phyloP scores from a whole-genome alignment of 1,140 invertebrate genomes.

The Pseudobourletiella spinata region DNA sequence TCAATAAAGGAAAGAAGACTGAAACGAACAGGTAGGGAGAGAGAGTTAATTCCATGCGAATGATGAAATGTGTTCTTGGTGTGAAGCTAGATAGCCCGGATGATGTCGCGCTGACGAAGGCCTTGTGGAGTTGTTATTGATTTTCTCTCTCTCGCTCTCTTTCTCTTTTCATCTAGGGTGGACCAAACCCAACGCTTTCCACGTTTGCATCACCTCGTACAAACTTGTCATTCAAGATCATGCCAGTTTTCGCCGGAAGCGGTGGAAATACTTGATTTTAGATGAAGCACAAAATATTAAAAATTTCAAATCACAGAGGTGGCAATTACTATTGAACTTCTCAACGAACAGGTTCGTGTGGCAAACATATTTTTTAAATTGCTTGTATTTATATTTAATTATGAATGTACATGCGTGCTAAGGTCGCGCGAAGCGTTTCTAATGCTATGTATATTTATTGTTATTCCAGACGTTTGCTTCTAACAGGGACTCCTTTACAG shows the following conservation, averaged over 20 bases:
- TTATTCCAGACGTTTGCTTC: constrained; percentile 63
- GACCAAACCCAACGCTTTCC: constrained; percentile 99
- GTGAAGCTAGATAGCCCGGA: too few relatives aligned
- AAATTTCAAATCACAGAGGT: constrained; percentile 98
- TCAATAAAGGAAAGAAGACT: constrained; percentile 90
- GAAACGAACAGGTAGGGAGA: constrained; percentile 66
- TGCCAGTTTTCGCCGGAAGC: constrained; percentile 91
- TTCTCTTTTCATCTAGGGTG: constrained; percentile 61
- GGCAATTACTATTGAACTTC: constrained; percentile 96
- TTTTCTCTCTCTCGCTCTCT: too few relatives aligned
- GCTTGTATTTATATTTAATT: too few relatives aligned
- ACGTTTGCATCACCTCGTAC: constrained; percentile 99
- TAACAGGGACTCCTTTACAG: constrained; percentile 97
- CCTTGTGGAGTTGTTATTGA: too few relatives aligned
- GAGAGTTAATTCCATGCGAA: not conserved
- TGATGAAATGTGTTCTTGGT: not conserved
- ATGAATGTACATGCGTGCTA: too few relatives aligned
- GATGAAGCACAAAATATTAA: constrained; percentile 99
- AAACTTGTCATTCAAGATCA: constrained; percentile 99
- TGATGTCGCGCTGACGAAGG: too few relatives aligned
- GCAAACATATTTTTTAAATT: too few relatives aligned
- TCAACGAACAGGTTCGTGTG: constrained; percentile 77
- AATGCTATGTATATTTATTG: not conserved
- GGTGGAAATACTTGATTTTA: constrained; percentile 98
- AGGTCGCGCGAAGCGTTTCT: too few relatives aligned